phyloP scores from a whole-genome alignment of 1,140 invertebrate genomes.

The Drosophila watanabei region DNA sequence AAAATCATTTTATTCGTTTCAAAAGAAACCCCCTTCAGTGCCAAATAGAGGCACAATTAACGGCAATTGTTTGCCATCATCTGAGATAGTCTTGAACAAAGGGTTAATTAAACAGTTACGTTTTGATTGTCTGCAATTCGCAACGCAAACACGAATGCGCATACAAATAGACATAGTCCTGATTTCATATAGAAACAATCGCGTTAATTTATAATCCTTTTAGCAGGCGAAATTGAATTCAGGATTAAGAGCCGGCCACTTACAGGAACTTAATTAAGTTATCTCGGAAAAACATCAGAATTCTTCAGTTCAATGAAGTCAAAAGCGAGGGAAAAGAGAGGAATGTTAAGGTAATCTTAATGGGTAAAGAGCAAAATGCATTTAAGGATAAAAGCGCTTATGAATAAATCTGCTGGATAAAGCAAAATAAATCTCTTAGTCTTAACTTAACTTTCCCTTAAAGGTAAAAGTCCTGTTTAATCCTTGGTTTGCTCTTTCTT shows the following conservation, averaged over 20 bases:
- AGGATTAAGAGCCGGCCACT: slow-evolving; percentile 15
- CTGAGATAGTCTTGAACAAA: slow-evolving; percentile 52
- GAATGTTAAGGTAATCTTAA: not conserved
- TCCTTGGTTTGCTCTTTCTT: slow-evolving; percentile 5
- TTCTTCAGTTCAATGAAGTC: slow-evolving; percentile 9
- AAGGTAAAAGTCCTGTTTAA: not conserved
- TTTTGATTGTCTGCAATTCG: slow-evolving; percentile 38
- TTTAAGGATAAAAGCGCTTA: slow-evolving; percentile 1
- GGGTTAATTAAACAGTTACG: slow-evolving; percentile 59
- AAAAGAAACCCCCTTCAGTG: slow-evolving; percentile 15
- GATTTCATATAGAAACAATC: slow-evolving; percentile 36
- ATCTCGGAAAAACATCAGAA: slow-evolving; percentile 2
- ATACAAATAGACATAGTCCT: not conserved
- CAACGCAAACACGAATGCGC: slow-evolving; percentile 11
- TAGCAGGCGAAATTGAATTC: slow-evolving; percentile 32
- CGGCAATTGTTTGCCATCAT: slow-evolving; percentile 55
- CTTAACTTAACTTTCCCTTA: not conserved
- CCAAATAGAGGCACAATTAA: slow-evolving; percentile 53
- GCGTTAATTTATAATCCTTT: slow-evolving; percentile 49
- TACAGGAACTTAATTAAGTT: slow-evolving; percentile 19
- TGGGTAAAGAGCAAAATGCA: slow-evolving; percentile 8
- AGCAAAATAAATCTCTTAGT: not conserved
- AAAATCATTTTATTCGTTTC: slow-evolving; percentile 35
- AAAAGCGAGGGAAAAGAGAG: not conserved
- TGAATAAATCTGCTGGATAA: not conserved